A percentile compares a stretch with the other conserved stretches of the same genome.
Evolutionary conservation across 2,113 vertebrate species (phyloP).

Genomic region (Rhinolophus ferrumequinum): DNA sequence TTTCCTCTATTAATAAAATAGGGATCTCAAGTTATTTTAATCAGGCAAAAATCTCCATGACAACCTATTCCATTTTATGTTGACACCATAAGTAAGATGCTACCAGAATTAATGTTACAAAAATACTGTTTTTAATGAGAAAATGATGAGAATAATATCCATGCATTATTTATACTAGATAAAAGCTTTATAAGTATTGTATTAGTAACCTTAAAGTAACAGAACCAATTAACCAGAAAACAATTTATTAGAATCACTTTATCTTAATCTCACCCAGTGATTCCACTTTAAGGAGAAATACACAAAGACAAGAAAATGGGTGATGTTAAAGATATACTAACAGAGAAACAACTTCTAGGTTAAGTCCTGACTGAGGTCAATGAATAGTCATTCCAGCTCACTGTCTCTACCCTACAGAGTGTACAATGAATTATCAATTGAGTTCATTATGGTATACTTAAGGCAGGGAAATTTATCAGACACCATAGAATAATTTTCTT

Average conservation of each 20-base stretch:
- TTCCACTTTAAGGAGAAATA: slow-evolving; percentile 46
- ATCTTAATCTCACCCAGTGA: not conserved
- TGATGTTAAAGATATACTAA: not conserved
- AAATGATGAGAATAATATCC: not conserved
- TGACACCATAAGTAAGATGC: not conserved
- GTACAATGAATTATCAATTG: not conserved
- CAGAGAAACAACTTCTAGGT: not conserved
- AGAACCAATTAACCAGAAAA: not conserved
- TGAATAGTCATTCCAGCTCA: not conserved
- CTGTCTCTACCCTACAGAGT: not conserved
- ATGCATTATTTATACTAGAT: not conserved
- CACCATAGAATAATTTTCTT: not conserved
- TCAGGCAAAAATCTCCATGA: not conserved
- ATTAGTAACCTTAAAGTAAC: not conserved
- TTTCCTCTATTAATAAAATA: not conserved
- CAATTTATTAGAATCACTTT: not conserved
- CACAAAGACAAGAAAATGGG: not conserved
- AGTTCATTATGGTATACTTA: not conserved
- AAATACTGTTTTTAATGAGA: slow-evolving; percentile 55
- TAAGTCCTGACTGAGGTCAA: not conserved
- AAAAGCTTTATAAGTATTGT: not conserved
- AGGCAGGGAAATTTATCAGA: not conserved
- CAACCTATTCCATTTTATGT: not conserved
- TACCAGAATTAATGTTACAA: not conserved
- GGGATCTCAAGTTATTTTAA: not conserved